Percentiles rank a stretch among this genome's conserved stretches.
Evolutionary conservation across 2,888 invertebrate genomes (phyloP).

Genomic region (Parnassius mnemosyne): DNA sequence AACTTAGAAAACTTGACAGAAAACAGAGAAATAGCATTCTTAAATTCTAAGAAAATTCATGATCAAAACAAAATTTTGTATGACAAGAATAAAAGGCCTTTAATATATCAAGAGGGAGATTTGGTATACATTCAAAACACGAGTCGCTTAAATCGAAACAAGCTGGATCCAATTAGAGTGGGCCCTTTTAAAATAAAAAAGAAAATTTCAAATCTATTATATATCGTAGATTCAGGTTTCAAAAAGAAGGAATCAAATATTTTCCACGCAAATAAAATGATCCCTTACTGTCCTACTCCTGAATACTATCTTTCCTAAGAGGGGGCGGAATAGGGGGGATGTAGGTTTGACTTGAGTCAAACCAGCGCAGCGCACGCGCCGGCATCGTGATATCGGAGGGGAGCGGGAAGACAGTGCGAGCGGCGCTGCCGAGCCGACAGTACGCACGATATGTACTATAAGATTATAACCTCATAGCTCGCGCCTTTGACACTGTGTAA

Average conservation of each 20-base stretch:
- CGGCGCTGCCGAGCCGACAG: not conserved
- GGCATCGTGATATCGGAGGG: not conserved
- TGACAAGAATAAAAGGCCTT: not conserved
- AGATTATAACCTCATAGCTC: not conserved
- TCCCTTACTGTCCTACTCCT: constrained; percentile 12
- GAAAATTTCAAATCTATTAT: constrained; percentile 7
- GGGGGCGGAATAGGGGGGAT: not conserved
- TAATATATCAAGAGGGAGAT: constrained; percentile 7
- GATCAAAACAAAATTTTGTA: too few species aligned
- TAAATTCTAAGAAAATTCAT: too few species aligned
- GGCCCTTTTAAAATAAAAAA: constrained; percentile 11
- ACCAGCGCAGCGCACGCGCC: not conserved
- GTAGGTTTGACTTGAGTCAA: not conserved
- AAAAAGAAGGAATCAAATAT: constrained; percentile 8
- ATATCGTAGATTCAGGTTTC: constrained; percentile 9
- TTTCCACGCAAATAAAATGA: constrained; percentile 9
- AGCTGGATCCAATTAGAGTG: constrained; percentile 10
- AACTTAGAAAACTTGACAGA: too few species aligned
- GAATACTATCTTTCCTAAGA: not conserved
- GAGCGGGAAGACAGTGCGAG: not conserved
- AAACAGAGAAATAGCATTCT: too few species aligned
- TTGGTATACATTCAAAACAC: constrained; percentile 6
- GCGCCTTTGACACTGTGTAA: not conserved
- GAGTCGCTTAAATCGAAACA: constrained; percentile 8
- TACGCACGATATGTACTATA: not conserved